phyloP scores from a whole-genome alignment of 2,797 vertebrate genomes.

The Philypnodon macrostomus region DNA sequence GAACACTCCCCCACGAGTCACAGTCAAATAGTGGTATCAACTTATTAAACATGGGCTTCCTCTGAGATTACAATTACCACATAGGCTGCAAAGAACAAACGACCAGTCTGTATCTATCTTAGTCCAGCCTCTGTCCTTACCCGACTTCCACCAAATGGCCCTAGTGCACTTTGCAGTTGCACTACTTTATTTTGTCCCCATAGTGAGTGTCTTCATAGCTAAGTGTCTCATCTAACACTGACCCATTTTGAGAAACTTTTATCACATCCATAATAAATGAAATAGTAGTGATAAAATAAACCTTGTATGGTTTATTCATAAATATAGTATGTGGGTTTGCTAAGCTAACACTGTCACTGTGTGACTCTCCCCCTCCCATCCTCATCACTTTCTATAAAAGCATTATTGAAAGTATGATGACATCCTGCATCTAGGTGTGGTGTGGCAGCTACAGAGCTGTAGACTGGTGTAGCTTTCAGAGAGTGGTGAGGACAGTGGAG shows the following conservation, averaged over 20 bases:
- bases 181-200: neutral
- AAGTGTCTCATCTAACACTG: constrained; percentile 4
- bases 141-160: neutral
- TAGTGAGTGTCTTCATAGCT: neutral
- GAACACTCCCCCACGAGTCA: neutral
- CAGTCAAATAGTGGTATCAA: neutral
- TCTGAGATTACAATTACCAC: constrained; percentile 1
- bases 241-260: constrained; percentile 7
- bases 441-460: no score
- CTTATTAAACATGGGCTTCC: neutral
- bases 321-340: constrained; percentile 1
- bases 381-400: no score
- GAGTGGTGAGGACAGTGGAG: no score
- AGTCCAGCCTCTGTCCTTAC: neutral
- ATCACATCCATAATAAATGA: constrained; percentile 6
- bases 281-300: constrained; percentile 12
- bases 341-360: constrained; percentile 2
- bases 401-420: no score
- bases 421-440: no score
- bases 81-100: neutral
- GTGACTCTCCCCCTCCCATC: no score
- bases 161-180: neutral
- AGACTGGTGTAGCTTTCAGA: no score
- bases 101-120: neutral
- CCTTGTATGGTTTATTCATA: constrained; percentile 3